Evolutionary conservation across 2,888 invertebrate genomes (phyloP).

Genomic region (Ormyrus thymus): DNA sequence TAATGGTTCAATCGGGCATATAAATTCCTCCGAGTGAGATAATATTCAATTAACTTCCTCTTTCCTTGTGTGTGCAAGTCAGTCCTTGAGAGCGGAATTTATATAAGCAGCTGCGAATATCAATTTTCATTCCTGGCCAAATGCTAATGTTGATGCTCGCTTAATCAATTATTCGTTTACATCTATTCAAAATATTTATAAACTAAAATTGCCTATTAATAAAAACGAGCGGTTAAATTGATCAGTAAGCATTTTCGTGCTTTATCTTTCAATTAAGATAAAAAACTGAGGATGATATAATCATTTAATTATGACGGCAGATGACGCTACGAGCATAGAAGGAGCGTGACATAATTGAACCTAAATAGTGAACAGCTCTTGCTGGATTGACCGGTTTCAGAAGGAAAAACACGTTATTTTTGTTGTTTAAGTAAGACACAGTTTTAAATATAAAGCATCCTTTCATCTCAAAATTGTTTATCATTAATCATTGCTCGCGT

Average conservation of each 20-base stretch:
- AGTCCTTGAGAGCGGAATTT: constrained; percentile 18
- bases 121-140: neutral
- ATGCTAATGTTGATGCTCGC: neutral
- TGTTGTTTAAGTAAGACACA: neutral
- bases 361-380: constrained; percentile 29
- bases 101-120: neutral
- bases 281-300: constrained; percentile 23
- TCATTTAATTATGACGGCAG: constrained; percentile 3
- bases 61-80: neutral
- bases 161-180: neutral
- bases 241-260: neutral
- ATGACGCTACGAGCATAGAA: constrained; percentile 33
- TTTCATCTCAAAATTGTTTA: too few species aligned
- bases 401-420: constrained; percentile 19
- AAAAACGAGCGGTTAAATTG: too few species aligned
- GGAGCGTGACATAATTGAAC: constrained; percentile 45
- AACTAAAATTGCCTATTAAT: too few species aligned
- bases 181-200: neutral
- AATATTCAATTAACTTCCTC: constrained; percentile 18
- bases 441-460: too few species aligned
- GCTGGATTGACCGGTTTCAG: constrained; percentile 16
- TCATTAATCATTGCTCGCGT: too few species aligned
- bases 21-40: constrained; percentile 14
- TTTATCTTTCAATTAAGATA: neutral
- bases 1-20: constrained; percentile 1